Base-by-base conservation (phyloP, 2,797 vertebrate species). In the Periophthalmus magnuspinnatus region DNA sequence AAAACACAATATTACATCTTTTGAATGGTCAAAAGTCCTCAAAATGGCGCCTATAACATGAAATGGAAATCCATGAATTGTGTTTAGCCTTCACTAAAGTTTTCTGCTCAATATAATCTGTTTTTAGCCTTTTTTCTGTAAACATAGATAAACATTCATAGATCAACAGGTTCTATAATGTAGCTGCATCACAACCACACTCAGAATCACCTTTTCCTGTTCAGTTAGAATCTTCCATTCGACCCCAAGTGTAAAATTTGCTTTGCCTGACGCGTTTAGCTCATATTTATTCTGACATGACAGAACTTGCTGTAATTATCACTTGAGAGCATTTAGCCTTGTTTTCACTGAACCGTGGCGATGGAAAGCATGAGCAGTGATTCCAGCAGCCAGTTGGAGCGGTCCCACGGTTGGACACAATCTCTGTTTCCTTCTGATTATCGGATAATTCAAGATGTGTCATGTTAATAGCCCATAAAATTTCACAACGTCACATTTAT, bases 351-450 rank as follows among this genome's bases (percentile, higher is more conserved):
- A 92, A 85, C 77, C 87, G 68, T 81, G 76, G 88, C 81, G 86
- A 89, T 87, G 90, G 91, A 93, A 93, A 93, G 77, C 80, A 84
- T 86, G 89, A 91, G 65, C 76, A 14, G 24, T 7, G 22, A 68
- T 75, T 93, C 90, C 90, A 93, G 86, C 84, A 77, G 90, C 84
- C 83, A 82, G 86, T 86, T 89, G 83, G 86, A 93, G 84, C 78
- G 84, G 69, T 90, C 84, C 87, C 81, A 82, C 79, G 79, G 79
- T 89, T 92, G 88, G 88, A 91, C 83, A 71, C 60, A 73, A 63
- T 83, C 81, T 81, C 78, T 52, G 71, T 85, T 88, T 87, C 82
- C 79, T 84, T 89, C 82, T 84, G 72, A 88, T 90, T 88, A 87
- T 86, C 87, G 85, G 86, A 90, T 86, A 89, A 84, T 88, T 87